phyloP scores from a whole-genome alignment of 2,113 vertebrate genomes.

The Malurus elegans region DNA sequence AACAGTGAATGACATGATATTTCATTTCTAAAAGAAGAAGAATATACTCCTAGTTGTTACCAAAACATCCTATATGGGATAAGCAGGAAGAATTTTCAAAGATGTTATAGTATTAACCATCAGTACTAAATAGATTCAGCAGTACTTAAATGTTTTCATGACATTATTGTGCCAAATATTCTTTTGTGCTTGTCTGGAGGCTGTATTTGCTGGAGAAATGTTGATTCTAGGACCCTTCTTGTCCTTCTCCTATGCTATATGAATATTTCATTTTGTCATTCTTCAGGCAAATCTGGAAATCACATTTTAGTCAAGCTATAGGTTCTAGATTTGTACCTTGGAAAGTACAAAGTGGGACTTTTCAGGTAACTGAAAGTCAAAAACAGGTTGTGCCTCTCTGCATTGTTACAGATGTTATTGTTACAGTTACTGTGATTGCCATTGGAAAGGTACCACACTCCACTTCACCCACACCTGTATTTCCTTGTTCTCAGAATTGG shows the following conservation, averaged over 20 bases:
- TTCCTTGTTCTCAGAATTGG: not conserved
- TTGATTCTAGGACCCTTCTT: not conserved
- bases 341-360: not conserved
- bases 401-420: not conserved
- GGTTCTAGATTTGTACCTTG: not conserved
- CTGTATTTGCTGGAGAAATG: not conserved
- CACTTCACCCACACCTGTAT: not conserved
- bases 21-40: not conserved
- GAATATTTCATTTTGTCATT: not conserved
- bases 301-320: not conserved
- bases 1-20: not conserved
- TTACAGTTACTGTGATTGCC: not conserved
- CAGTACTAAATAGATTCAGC: not conserved
- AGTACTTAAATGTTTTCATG: not conserved
- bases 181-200: not conserved
- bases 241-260: not conserved
- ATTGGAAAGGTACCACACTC: not conserved
- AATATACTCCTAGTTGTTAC: not conserved
- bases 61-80: not conserved
- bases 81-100: not conserved
- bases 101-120: not conserved
- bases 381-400: not conserved
- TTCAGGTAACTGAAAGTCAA: not conserved
- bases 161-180: not conserved
- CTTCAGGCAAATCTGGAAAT: not conserved